Evolutionary conservation across 2,113 vertebrate species (phyloP).

Genomic region (Gnathonemus echidnorhynchus): DNA sequence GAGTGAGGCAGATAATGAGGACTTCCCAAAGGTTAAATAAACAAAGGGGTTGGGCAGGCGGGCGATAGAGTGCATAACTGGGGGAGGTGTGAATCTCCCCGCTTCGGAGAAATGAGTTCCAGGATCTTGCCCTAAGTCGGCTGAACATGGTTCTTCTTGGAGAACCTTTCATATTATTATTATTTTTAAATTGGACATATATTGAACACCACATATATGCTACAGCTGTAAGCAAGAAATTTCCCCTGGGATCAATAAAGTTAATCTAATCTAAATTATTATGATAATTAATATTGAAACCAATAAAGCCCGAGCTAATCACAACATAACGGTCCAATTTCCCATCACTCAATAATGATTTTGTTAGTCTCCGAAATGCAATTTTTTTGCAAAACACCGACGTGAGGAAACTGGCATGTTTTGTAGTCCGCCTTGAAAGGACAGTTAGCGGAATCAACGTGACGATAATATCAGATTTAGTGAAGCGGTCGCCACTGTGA

Average conservation of each 20-base stretch:
- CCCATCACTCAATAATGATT: background rate
- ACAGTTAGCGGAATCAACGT: background rate
- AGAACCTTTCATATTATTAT: background rate
- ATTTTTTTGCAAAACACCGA: background rate
- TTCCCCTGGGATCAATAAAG: background rate
- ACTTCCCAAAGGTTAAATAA: slow-evolving; percentile 68
- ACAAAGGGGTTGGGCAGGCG: slow-evolving; percentile 37
- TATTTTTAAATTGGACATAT: background rate
- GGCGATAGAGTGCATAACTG: background rate
- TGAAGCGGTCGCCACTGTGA: background rate
- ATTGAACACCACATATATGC: background rate
- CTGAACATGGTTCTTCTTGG: background rate
- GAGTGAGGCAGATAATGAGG: slow-evolving; percentile 57
- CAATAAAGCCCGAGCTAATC: background rate
- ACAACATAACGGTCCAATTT: background rate
- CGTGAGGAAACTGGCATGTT: background rate
- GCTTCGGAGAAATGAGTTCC: background rate
- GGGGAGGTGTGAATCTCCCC: background rate
- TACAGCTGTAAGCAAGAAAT: background rate
- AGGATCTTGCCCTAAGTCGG: background rate
- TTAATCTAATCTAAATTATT: background rate
- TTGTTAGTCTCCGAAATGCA: background rate
- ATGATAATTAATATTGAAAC: background rate
- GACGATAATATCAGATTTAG: background rate
- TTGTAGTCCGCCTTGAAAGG: background rate